Evolutionary conservation across 2,797 vertebrate genomes (phyloP), one percentile per base, ranked within the genome.

Genomic region (Eospalax fontanierii): DNA sequence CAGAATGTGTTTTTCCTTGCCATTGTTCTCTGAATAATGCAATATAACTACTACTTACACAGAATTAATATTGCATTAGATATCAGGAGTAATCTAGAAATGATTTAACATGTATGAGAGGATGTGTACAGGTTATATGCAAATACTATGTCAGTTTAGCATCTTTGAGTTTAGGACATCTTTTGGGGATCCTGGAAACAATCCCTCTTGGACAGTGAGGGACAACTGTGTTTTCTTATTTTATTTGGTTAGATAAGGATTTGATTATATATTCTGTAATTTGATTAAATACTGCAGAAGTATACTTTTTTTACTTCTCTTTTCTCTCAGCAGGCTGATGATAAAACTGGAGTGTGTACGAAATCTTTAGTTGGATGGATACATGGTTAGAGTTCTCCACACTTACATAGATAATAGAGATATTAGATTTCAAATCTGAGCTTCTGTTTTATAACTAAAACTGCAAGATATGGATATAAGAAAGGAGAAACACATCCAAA

Each of bases 391-490:
- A 74, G 43, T 24, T 40, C 40, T 43, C 38, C 38, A 43, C 12
- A 43, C 1, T 74, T 43, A 28, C 24, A 26, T 40, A 26, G 24
- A 76, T 50, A 76, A 76, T 30, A 33, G 35, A 40, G 73, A 74
- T 43, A 28, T 40, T 43, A 74, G 73, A 74, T 40, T 14, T 14
- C n/a, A 15, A 70, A 35, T 70, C n/a, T 70, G 68, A 70, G 18
- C 68, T 18, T 75, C 46, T 18, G 28, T 33, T 50, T 0, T 19
- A 33, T 50, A 8, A 12, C 16, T 76, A 33, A 76, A 76, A 76
- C 54, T 87, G 35, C 1, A 84, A 89, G 54, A 68, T 80, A 50
- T 94, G 88, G 68, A 76, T 57, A 26, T 16, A 82, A 89, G 19
- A 65, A 82, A 96, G 12, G 16, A 61, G 33, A 18, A 38, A 1